Percentiles rank a stretch among this genome's conserved stretches.
phyloP scores from a whole-genome alignment of 2,888 invertebrate species.

The Lasius platythorax region DNA sequence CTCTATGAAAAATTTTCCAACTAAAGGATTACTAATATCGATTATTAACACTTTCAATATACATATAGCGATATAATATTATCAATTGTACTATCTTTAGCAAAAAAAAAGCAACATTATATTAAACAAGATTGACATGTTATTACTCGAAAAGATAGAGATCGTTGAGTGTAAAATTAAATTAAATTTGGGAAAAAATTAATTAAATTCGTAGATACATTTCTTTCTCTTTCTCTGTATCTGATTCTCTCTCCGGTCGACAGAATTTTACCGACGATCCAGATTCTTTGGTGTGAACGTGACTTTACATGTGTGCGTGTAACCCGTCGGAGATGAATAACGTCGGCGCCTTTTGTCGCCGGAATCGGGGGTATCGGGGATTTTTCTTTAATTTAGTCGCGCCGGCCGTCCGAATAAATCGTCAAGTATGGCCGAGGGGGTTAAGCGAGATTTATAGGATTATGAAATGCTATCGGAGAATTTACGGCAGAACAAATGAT shows the following conservation, averaged over 20 bases:
- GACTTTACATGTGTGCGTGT: not conserved
- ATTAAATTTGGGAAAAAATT: slow-evolving; percentile 13
- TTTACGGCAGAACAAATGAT: slow-evolving; percentile 39
- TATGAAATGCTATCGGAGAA: slow-evolving; percentile 35
- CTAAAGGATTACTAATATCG: too few species aligned
- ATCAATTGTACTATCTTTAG: not conserved
- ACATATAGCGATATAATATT: not conserved
- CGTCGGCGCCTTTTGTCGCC: slow-evolving; percentile 37
- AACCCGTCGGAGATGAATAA: slow-evolving; percentile 41
- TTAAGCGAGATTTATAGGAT: slow-evolving; percentile 52
- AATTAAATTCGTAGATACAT: slow-evolving; percentile 7
- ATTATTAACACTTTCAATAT: not conserved
- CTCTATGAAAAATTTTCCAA: too few species aligned
- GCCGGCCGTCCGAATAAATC: slow-evolving; percentile 37
- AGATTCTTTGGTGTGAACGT: not conserved
- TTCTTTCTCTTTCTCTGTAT: not conserved
- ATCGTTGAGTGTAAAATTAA: not conserved
- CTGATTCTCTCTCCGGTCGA: not conserved
- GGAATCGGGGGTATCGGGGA: slow-evolving; percentile 35
- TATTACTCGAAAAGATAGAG: not conserved
- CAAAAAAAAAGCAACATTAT: not conserved
- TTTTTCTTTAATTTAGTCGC: slow-evolving; percentile 53
- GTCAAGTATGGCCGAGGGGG: slow-evolving; percentile 32
- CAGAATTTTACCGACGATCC: not conserved
- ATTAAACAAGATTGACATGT: not conserved